Conservation (phyloP, 2,888 invertebrate species). For the Agrotis segetum region DNA sequence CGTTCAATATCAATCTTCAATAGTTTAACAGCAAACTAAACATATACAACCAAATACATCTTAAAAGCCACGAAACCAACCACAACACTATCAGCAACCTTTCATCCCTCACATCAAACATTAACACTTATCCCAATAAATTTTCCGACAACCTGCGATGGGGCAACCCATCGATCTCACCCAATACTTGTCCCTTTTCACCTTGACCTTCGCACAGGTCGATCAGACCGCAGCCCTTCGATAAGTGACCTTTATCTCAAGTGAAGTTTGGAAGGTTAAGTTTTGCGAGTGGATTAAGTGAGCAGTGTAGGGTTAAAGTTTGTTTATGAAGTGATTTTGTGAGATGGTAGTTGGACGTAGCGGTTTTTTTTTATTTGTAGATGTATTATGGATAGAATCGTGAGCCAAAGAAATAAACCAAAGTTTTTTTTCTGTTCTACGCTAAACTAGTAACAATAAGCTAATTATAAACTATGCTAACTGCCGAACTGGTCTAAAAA, state of each 20-base stretch:
- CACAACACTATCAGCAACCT: constrained; percentile 35
- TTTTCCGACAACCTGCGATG: constrained; percentile 15
- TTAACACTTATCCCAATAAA: constrained; percentile 59
- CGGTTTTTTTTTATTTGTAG: not conserved
- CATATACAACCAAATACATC: not conserved
- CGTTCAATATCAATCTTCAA: too few species aligned
- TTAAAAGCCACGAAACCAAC: constrained; percentile 29
- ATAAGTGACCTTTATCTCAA: constrained; percentile 57
- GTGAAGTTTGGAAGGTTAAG: constrained; percentile 62
- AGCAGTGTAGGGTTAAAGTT: constrained; percentile 29
- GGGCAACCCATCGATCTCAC: constrained; percentile 48
- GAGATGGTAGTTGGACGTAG: not conserved
- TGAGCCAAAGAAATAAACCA: too few species aligned
- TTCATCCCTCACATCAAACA: constrained; percentile 52
- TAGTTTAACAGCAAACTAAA: not conserved
- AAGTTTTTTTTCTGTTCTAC: too few species aligned
- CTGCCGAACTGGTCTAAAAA: too few species aligned
- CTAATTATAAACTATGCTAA: too few species aligned
- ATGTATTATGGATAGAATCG: too few species aligned
- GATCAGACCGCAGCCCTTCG: constrained; percentile 59
- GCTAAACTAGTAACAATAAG: too few species aligned
- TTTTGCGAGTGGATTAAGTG: constrained; percentile 45
- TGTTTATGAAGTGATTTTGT: constrained; percentile 5
- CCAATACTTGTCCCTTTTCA: constrained; percentile 50
- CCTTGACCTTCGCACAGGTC: constrained; percentile 51